Percentiles rank a stretch among this genome's conserved stretches.
These are phyloP conservation scores for Adoxophyes honmai DNA, from an alignment of 1,140 invertebrate genomes.

Conservation along the genomic window DNA sequence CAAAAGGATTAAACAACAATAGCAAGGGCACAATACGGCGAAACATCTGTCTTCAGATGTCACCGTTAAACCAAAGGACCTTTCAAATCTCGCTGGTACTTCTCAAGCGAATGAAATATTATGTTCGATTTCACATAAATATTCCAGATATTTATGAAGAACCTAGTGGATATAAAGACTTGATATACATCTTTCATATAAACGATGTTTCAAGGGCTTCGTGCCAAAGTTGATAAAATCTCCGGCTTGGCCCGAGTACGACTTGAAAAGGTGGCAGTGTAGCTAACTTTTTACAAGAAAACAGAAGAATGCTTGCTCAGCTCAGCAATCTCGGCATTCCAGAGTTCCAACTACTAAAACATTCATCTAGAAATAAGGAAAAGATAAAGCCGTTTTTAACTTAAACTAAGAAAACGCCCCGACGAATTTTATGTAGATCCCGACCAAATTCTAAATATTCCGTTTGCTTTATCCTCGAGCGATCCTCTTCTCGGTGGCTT, in stretches of 20 bases:
- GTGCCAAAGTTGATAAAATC: not conserved
- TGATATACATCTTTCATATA: not conserved
- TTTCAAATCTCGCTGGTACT: conserved; percentile 14
- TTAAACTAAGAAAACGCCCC: conserved; percentile 6
- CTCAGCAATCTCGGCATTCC: too few species aligned
- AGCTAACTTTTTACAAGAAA: too few species aligned
- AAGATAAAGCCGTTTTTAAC: not conserved
- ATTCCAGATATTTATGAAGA: not conserved
- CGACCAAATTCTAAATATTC: conserved; percentile 14
- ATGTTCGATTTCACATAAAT: not conserved
- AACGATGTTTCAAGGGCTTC: not conserved
- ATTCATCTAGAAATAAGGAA: too few species aligned
- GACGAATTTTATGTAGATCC: conserved; percentile 7
- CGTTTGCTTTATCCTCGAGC: conserved; percentile 12
- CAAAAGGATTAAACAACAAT: conserved; percentile 30
- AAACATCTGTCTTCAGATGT: conserved; percentile 30
- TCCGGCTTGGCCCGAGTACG: not conserved
- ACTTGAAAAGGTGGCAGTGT: not conserved
- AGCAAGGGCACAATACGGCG: conserved; percentile 25
- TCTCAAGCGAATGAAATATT: not conserved
- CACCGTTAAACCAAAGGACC: conserved; percentile 20
- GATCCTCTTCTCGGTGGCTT: conserved; percentile 9
- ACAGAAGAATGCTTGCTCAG: too few species aligned
- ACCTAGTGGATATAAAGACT: not conserved
- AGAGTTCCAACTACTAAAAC: too few species aligned